phyloP scores from a whole-genome alignment of 2,888 invertebrate genomes.

The Barypeithes pellucidus region DNA sequence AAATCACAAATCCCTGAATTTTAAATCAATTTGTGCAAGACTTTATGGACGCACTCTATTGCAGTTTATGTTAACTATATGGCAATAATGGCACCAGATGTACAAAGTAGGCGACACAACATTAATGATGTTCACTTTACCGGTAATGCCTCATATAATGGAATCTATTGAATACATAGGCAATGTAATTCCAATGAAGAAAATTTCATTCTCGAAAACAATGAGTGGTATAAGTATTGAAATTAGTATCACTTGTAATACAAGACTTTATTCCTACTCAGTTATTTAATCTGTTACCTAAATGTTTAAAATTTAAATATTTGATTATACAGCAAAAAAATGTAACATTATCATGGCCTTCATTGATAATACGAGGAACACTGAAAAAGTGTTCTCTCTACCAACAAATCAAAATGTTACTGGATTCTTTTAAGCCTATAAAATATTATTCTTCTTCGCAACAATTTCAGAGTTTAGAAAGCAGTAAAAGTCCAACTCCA shows the following conservation, averaged over 20 bases:
- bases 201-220: constrained; percentile 34
- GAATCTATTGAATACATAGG: constrained; percentile 20
- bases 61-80: no score
- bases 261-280: constrained; percentile 32
- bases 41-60: no score
- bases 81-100: constrained; percentile 10
- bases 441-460: no score
- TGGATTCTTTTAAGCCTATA: no score
- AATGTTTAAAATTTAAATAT: not conserved
- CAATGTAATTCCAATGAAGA: constrained; percentile 40
- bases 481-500: no score
- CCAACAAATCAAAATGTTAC: no score
- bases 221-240: constrained; percentile 22
- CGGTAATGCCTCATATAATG: constrained; percentile 15
- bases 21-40: no score
- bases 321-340: not conserved
- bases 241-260: constrained; percentile 43
- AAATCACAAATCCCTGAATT: no score
- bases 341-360: no score
- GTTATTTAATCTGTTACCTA: constrained; percentile 33
- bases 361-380: no score
- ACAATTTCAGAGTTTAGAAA: no score
- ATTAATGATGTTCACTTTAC: constrained; percentile 37
- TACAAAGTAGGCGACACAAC: constrained; percentile 20
- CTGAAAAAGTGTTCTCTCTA: no score